Evolutionary conservation across 2,888 invertebrate genomes (phyloP).

Genomic region (Agrypnus murinus): DNA sequence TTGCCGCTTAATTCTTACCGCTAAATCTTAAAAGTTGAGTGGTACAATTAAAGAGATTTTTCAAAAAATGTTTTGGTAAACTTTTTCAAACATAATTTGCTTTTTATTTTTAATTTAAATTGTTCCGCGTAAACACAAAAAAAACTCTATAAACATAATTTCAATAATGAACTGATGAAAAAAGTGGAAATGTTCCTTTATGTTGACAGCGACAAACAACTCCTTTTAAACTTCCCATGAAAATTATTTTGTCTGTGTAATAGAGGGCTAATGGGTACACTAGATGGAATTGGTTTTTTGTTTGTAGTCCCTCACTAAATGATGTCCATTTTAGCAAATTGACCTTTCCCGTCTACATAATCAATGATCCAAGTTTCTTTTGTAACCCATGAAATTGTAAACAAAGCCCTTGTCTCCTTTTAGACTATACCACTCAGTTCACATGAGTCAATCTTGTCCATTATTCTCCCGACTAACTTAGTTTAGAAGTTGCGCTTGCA

Average conservation of each 20-base stretch:
- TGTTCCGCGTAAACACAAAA: too few relatives aligned
- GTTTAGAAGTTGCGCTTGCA: slow-evolving; percentile 68
- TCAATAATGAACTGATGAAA: too few relatives aligned
- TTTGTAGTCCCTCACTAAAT: slow-evolving; percentile 9
- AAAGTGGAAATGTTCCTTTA: too few relatives aligned
- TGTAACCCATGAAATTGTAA: slow-evolving; percentile 26
- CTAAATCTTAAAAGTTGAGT: too few relatives aligned
- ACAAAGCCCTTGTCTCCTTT: slow-evolving; percentile 47
- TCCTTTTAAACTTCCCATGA: background rate
- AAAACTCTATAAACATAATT: too few relatives aligned
- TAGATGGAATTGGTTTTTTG: slow-evolving; percentile 5
- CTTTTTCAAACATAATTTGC: too few relatives aligned
- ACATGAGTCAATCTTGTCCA: slow-evolving; percentile 62
- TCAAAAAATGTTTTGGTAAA: too few relatives aligned
- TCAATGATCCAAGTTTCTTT: slow-evolving; percentile 19
- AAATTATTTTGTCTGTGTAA: background rate
- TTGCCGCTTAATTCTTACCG: too few relatives aligned
- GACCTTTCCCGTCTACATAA: slow-evolving; percentile 20
- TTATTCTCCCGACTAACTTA: slow-evolving; percentile 68
- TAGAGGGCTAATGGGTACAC: background rate
- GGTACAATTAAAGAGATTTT: too few relatives aligned
- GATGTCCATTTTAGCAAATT: slow-evolving; percentile 21
- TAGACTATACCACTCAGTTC: slow-evolving; percentile 39
- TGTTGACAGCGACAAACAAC: too few relatives aligned
- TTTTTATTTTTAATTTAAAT: too few relatives aligned